A percentile compares a stretch with the other conserved stretches of the same genome.
Evolutionary conservation across 2,888 invertebrate species (phyloP).

Genomic region (Brachypalpus laphriformis): DNA sequence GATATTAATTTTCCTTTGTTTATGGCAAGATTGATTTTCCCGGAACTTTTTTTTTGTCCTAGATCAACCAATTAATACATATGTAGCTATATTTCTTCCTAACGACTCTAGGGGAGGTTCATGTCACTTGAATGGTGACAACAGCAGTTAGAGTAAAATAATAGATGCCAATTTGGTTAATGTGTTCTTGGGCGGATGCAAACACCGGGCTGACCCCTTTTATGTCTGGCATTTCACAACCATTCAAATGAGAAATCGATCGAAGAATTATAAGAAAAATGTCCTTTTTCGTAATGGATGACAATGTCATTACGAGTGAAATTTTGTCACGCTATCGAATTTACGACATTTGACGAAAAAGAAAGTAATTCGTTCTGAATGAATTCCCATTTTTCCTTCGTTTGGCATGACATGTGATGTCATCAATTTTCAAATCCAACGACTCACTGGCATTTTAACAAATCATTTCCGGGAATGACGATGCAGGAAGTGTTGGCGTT

Average conservation of each 20-base stretch:
- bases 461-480: conserved; percentile 45
- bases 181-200: conserved; percentile 49
- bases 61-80: conserved; percentile 15
- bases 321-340: conserved; percentile 66
- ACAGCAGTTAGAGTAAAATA: conserved; percentile 48
- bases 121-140: conserved; percentile 24
- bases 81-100: conserved; percentile 30
- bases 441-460: conserved; percentile 44
- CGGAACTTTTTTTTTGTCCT: conserved; percentile 1
- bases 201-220: conserved; percentile 54
- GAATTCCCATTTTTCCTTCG: conserved; percentile 25
- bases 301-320: conserved; percentile 57
- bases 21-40: conserved; percentile 38
- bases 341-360: conserved; percentile 36
- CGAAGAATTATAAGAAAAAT: conserved; percentile 42
- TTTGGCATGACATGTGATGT: conserved; percentile 57
- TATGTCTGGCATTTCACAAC: conserved; percentile 55
- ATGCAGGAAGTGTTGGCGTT: conserved; percentile 13
- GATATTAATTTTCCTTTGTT: conserved; percentile 62
- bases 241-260: conserved; percentile 68
- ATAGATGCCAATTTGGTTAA: conserved; percentile 68
- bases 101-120: conserved; percentile 22
- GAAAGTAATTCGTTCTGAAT: conserved; percentile 33
- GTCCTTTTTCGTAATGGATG: conserved; percentile 59
- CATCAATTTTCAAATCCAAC: conserved; percentile 48